Base-by-base conservation (phyloP, 2,113 vertebrate genomes). In the Dromiciops gliroides region DNA sequence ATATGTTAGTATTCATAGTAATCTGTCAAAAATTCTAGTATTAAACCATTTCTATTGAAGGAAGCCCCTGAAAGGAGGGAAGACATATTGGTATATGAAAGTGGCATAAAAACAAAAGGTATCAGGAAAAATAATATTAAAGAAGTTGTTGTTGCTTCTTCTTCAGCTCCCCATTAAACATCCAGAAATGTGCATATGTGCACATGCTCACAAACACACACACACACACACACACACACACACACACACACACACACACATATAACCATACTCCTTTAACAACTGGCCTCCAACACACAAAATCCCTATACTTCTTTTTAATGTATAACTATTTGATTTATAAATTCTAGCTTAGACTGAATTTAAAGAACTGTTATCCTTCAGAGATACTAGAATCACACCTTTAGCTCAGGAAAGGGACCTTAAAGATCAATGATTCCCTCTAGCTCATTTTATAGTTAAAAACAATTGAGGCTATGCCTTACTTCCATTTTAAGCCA, bases 11-110 rank as follows among this genome's bases (percentile, higher is more conserved):
- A 53, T 91, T 67, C 93, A 92, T 31, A 25, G 1, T 53, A 22
- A 93, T 90, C 47, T 37, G 1, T 48, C 37, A 52, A 89, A 88
- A 94, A 93, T 56, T 93, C 23, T 88, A 92, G 3, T 56, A 49
- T 90, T 94, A 88, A 90, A 50, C 56, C 48, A 53, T 49, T 91
- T 56, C 48, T 93, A 19, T 37, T 92, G 52, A 88, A 93, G 91
- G 48, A 96, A 51, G 28, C 48, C 25, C 23, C 3, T 91, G 60
- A 75, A n/a, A 75, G 4, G 37, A 75, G 37, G 37, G 14, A 75
- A 14, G 37, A 19, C 60, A n/a, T n/a, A n/a, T 75, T 19, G 16
- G 60, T 75, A 75, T n/a, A 75, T 75, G 60, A n/a, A 75, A 75
- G 31, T n/a, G 37, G 37, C 19, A 75, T 16, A 75, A 75, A n/a